These are phyloP conservation scores for Caerostris darwini DNA, from an alignment of 1,140 invertebrate species.

Conservation along the genomic window DNA sequence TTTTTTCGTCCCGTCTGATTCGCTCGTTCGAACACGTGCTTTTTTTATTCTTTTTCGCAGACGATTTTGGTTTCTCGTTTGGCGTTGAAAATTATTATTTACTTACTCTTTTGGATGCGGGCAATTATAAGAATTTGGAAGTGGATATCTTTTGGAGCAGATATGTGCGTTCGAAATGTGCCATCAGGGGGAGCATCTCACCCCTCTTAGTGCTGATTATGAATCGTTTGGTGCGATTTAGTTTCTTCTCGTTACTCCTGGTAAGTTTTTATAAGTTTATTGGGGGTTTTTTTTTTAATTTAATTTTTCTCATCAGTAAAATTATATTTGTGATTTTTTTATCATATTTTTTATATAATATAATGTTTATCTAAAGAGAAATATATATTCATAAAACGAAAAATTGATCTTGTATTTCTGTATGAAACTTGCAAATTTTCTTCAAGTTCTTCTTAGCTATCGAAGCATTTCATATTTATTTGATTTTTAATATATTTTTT, in stretches of 20 bases:
- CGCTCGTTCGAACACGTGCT: constrained; percentile 3
- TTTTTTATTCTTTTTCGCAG: background rate
- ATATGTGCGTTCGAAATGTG: constrained; percentile 46
- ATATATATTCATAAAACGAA: too few relatives aligned
- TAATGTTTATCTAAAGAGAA: too few relatives aligned
- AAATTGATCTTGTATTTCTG: too few relatives aligned
- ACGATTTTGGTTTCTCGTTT: background rate
- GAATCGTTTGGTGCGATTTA: constrained; percentile 6
- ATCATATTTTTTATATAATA: too few relatives aligned
- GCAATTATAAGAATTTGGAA: background rate
- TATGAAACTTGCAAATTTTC: too few relatives aligned
- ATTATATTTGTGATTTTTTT: too few relatives aligned
- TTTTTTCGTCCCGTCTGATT: background rate
- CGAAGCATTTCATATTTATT: too few relatives aligned
- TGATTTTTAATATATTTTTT: too few relatives aligned
- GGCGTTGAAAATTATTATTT: background rate
- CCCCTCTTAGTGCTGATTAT: constrained; percentile 18
- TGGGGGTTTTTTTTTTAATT: too few relatives aligned
- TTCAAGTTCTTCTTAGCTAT: too few relatives aligned
- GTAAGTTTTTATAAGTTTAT: background rate
- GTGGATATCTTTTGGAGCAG: constrained; percentile 45
- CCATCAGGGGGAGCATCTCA: background rate
- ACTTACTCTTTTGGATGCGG: background rate
- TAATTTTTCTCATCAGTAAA: too few relatives aligned
- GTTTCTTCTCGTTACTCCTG: constrained; percentile 23